These are phyloP conservation scores for Diprion similis DNA, from an alignment of 1,140 invertebrate genomes.

Conservation along the genomic window DNA sequence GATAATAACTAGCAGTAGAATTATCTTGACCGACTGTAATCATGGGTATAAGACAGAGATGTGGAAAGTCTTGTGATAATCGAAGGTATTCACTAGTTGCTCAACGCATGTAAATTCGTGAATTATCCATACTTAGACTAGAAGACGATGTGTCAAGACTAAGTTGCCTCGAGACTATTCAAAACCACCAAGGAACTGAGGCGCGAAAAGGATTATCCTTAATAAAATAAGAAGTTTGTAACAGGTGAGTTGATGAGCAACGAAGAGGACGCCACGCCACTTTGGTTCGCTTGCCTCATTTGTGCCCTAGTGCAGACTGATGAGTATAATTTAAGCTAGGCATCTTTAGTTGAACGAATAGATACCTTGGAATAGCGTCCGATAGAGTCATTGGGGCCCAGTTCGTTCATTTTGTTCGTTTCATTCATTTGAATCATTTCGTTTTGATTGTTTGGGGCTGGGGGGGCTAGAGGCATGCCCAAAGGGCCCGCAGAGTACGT, in stretches of 20 bases:
- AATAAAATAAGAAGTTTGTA: no score
- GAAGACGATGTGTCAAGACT: no score
- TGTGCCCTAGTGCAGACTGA: background rate
- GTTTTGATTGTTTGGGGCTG: slow-evolving; percentile 39
- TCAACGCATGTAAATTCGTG: no score
- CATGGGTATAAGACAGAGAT: no score
- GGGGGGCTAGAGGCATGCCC: slow-evolving; percentile 43
- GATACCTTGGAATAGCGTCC: slow-evolving; percentile 45
- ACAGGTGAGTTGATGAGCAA: no score
- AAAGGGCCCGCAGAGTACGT: slow-evolving; percentile 39
- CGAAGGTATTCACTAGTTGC: no score
- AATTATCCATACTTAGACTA: no score
- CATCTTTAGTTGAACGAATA: slow-evolving; percentile 31
- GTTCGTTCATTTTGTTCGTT: slow-evolving; percentile 28
- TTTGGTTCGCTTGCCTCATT: background rate
- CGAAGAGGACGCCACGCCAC: no score
- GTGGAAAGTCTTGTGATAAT: no score
- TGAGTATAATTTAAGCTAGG: background rate
- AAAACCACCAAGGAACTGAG: background rate
- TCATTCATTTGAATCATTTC: slow-evolving; percentile 25
- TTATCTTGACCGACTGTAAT: no score
- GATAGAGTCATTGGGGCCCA: slow-evolving; percentile 41
- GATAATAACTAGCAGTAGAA: no score
- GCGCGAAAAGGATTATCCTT: no score
- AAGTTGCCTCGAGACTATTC: background rate